Conservation (phyloP, 1,140 invertebrate species). For the Drosophila kikkawai region DNA sequence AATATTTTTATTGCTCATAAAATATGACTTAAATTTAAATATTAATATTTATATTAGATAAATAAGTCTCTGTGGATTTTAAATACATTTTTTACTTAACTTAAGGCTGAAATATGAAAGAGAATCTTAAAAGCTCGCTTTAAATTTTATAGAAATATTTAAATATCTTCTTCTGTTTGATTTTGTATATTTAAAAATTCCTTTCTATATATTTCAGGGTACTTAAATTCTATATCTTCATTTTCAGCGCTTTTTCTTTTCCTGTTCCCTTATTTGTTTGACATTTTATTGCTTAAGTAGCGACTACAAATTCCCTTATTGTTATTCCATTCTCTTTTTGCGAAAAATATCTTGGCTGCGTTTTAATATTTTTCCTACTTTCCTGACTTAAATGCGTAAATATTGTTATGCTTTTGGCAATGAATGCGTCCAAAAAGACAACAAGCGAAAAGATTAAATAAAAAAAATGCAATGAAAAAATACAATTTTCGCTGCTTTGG, state of each 20-base stretch:
- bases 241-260: not conserved
- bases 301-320: slow-evolving; percentile 54
- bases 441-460: slow-evolving; percentile 6
- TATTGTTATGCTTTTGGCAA: slow-evolving; percentile 62
- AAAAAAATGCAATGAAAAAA: slow-evolving; percentile 5
- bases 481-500: slow-evolving; percentile 5
- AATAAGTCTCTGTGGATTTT: not conserved
- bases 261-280: not conserved
- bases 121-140: not conserved
- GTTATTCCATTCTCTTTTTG: slow-evolving; percentile 40
- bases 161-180: too few relatives aligned
- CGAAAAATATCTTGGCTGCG: not conserved
- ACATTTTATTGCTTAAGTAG: slow-evolving; percentile 36
- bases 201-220: not conserved
- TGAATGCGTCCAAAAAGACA: slow-evolving; percentile 36
- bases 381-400: slow-evolving; percentile 63
- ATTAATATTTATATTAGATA: not conserved
- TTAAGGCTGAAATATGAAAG: not conserved
- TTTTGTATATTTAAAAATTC: not conserved
- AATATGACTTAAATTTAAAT: not conserved
- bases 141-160: not conserved
- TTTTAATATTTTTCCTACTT: slow-evolving; percentile 20
- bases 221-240: not conserved
- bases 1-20: not conserved
- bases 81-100: not conserved